Conservation (phyloP, 2,888 invertebrate genomes). For the Ischnura elegans region DNA sequence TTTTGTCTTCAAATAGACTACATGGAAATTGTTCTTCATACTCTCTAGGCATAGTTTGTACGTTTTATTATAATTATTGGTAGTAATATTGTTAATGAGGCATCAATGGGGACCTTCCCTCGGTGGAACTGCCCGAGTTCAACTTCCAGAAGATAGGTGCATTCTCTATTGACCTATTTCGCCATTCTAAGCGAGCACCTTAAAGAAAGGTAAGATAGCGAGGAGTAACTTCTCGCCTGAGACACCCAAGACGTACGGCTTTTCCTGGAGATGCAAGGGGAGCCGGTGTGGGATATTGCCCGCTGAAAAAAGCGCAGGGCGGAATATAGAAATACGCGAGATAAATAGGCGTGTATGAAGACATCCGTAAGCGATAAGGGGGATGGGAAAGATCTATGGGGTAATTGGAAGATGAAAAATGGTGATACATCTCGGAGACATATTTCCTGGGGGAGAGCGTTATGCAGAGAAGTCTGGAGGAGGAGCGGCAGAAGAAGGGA, state of each 20-base stretch:
- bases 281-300: neutral
- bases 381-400: slow-evolving; percentile 50
- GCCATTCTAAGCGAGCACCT: neutral
- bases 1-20: too few relatives aligned
- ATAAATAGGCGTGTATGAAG: slow-evolving; percentile 56
- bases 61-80: too few relatives aligned
- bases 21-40: too few relatives aligned
- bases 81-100: too few relatives aligned
- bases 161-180: too few relatives aligned
- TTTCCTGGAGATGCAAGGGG: neutral
- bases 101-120: too few relatives aligned
- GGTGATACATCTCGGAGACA: slow-evolving; percentile 43
- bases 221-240: neutral
- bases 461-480: too few relatives aligned
- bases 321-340: slow-evolving; percentile 58
- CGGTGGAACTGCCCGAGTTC: too few relatives aligned
- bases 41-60: too few relatives aligned
- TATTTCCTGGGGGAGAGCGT: slow-evolving; percentile 49
- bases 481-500: neutral
- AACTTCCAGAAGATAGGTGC: too few relatives aligned
- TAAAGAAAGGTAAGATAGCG: slow-evolving; percentile 39
- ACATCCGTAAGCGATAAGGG: slow-evolving; percentile 53
- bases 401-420: slow-evolving; percentile 64
- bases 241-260: neutral
- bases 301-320: slow-evolving; percentile 6